Evolutionary conservation across 30 jellyfish, hydroid and myxozoan genomes (phyloP), one percentile per base, ranked within the genome.

Genomic region (Chrysaora quinquecirrha): DNA sequence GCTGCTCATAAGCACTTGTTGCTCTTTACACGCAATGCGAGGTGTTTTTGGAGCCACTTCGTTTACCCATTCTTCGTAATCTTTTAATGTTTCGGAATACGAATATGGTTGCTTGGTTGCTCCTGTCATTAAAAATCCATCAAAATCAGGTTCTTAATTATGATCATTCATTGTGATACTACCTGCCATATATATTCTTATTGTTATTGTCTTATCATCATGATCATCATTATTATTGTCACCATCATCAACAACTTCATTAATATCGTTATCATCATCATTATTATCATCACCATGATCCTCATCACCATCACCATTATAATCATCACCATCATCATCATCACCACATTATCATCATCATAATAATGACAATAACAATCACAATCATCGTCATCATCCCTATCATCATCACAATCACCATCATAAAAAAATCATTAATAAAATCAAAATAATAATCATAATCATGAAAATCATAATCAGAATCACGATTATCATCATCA

Each of bases 31-130:
- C 49, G 64, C 61, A 30, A 89, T 89, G 30, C 85, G 80, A 6
- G 90, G 90, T 11, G 79, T 78, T 20, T 63, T 52, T 1, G 89
- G 89, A 21, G 90, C 77, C 11, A 89, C 97, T 1, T 80, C 78
- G 30, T 11, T 3, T 0, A 89, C 90, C 97, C 97, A 89, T 30
- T 82, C 83, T 52, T 89, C 97, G 49, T 89, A 89, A 24, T 89
- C 97, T 18, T 34, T 69, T 60, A 89, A 38, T n/a, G 94, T 78
- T 34, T 79, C 94, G 0, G 97, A 83, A 73, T 65, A 89, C n/a
- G 97, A 89, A 49, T 82, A 82, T 22, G 71, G 62, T 50, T 50
- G 38, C 68, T 49, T 80, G 46, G 89, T 1, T 46, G 64, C 34
- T 71, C 29, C 83, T 80, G 48, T 11, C 27, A 28, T 46, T 65